Conservation (phyloP, 2,888 invertebrate species). For the Argyresthia albistria region DNA sequence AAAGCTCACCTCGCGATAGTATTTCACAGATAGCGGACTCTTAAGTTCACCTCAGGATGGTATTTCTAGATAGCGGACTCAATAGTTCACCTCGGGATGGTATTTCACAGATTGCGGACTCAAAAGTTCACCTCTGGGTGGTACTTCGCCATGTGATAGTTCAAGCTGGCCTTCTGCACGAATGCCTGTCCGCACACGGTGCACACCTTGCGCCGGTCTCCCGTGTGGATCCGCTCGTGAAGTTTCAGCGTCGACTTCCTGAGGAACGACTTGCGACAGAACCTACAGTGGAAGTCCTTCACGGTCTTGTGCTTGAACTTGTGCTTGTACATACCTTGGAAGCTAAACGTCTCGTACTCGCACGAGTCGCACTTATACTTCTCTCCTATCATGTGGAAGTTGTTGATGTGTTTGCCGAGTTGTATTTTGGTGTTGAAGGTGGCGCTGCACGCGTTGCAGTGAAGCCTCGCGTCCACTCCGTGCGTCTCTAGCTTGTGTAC, state of each 20-base stretch:
- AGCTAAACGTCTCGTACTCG: conserved; percentile 43
- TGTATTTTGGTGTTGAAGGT: conserved; percentile 39
- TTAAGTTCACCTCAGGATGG: no score
- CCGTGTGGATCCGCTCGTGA: conserved; percentile 11
- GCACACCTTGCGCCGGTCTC: conserved; percentile 11
- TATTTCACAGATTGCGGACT: neutral
- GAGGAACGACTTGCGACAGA: conserved; percentile 13
- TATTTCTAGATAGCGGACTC: no score
- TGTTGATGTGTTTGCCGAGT: conserved; percentile 37
- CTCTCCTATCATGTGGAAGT: conserved; percentile 50
- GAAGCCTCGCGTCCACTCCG: conserved; percentile 38
- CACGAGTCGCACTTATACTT: conserved; percentile 40
- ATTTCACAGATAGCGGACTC: no score
- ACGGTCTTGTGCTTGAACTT: conserved; percentile 49
- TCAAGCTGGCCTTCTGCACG: conserved; percentile 13
- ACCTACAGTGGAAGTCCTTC: conserved; percentile 50
- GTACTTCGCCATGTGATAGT: conserved; percentile 12
- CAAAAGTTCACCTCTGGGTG: conserved; percentile 30
- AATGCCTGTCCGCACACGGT: conserved; percentile 8
- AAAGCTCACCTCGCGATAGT: no score
- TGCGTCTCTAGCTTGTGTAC: conserved; percentile 42
- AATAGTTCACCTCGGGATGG: no score
- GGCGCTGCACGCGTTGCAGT: conserved; percentile 49
- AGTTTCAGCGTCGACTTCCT: neutral
- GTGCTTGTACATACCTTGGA: conserved; percentile 41